Base-by-base conservation (phyloP, 2,113 vertebrate genomes). In the Madoqua kirkii region DNA sequence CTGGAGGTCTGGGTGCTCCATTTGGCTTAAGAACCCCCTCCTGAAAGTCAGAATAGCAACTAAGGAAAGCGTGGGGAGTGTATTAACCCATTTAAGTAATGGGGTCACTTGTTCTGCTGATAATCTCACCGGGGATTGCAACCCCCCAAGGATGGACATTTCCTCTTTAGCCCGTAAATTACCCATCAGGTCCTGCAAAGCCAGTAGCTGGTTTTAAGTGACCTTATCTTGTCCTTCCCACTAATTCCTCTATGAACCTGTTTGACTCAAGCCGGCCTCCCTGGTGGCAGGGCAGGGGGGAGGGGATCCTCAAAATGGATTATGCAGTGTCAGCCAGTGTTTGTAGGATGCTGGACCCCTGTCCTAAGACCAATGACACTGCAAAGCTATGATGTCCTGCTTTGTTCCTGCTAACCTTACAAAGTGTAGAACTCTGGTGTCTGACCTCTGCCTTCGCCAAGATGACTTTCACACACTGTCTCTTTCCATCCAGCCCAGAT, bases 1-100 rank as follows among this genome's bases (percentile, higher is more conserved):
- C 52, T n/a, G 31, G 36, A 89, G 31, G 29, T 86, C 59, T 54
- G 25, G 33, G 54, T 59, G 55, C 78, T 81, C 83, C 89, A 9
- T 87, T 85, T 93, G 86, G 40, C 91, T 97, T 52, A 54, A 94
- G 88, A 92, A 78, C n/a, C 19, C 76, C 54, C 89, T 97, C 43
- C 55, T 11, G 12, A 91, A 88, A 95, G 60, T 91, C 82, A 94
- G 86, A 81, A 82, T 55, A 60, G 76, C 86, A 83, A 87, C 91
- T 86, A 95, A 91, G 50, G 27, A 83, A 45, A 89, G 15, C 1
- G 5, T 71, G 87, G 64, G 62, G 85, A 59, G 67, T n/a, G 3
- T 31, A 36, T 52, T 93, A 89, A 91, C 95, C 89, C 81, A 93
- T 57, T 91, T 95, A 88, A 97, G 92, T 96, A 93, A 95, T 52